These are phyloP conservation scores for Minunthozetes semirufus DNA, from an alignment of 2,888 invertebrate species.

Conservation along the genomic window DNA sequence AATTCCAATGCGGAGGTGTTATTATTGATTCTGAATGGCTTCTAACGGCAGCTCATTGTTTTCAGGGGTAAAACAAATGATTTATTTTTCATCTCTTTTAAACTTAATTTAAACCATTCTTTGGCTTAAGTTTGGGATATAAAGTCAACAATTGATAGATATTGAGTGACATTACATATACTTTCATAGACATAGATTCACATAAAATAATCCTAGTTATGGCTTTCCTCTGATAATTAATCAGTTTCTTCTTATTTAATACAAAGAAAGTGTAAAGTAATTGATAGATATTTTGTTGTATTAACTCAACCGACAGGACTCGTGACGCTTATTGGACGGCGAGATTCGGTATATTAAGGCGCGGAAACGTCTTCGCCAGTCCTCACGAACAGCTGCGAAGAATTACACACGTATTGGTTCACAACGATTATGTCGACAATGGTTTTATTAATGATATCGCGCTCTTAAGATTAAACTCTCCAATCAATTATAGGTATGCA, in stretches of 20 bases:
- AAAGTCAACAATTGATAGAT: background rate
- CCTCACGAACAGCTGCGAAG: conserved; percentile 66
- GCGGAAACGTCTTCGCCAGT: conserved; percentile 64
- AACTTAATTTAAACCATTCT: no score
- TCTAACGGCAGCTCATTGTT: conserved; percentile 72
- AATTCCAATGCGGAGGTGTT: conserved; percentile 74
- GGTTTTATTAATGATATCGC: conserved; percentile 74
- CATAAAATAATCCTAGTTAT: no score
- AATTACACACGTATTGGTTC: conserved; percentile 60
- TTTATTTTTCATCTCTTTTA: no score
- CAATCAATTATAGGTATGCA: conserved; percentile 53
- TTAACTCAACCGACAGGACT: conserved; percentile 33
- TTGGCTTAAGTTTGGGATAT: no score
- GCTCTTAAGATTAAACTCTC: conserved; percentile 58
- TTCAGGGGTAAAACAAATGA: conserved; percentile 45
- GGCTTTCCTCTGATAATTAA: no score
- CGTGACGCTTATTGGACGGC: conserved; percentile 62
- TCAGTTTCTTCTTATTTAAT: no score
- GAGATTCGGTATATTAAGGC: conserved; percentile 64
- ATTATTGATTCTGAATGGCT: conserved; percentile 65
- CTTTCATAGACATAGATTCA: no score
- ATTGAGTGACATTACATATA: no score
- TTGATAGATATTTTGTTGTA: no score
- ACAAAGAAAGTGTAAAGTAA: no score
- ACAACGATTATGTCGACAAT: conserved; percentile 66